phyloP scores from a whole-genome alignment of 2,797 vertebrate species.

The Hippocampus kuda region DNA sequence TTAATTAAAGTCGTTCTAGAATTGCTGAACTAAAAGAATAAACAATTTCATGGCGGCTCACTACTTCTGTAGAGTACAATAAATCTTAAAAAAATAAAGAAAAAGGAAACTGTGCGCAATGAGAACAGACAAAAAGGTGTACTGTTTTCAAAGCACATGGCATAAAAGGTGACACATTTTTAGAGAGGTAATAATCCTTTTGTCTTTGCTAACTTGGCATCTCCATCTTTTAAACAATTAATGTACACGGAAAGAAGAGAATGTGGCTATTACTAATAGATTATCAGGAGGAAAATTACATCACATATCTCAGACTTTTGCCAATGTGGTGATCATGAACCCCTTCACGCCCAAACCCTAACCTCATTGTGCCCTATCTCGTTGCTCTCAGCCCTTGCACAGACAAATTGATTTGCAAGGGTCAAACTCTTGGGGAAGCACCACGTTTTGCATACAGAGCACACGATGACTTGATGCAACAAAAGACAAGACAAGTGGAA shows the following conservation, averaged over 20 bases:
- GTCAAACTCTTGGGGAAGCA: conserved; percentile 67
- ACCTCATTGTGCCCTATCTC: conserved; percentile 23
- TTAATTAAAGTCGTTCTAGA: background rate
- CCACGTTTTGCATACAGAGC: conserved; percentile 75
- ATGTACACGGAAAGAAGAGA: conserved; percentile 11
- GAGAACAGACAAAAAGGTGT: background rate
- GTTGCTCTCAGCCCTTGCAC: conserved; percentile 53
- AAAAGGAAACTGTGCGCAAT: background rate
- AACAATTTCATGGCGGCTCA: background rate
- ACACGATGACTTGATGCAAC: conserved; percentile 69
- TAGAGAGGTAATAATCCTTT: background rate
- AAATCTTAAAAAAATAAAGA: background rate
- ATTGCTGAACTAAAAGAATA: background rate
- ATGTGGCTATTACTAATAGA: background rate
- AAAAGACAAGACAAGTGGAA: conserved; percentile 61
- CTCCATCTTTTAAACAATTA: conserved; percentile 10
- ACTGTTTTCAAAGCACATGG: background rate
- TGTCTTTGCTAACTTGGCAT: background rate
- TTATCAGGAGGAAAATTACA: background rate
- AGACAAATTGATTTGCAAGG: conserved; percentile 96
- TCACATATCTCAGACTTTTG: conserved; percentile 40
- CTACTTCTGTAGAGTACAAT: background rate
- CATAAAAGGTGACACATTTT: background rate
- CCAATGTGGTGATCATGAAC: conserved; percentile 14
- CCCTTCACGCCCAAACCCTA: conserved; percentile 11